These are phyloP conservation scores for Endotricha flammealis DNA, from an alignment of 2,888 invertebrate species.

Conservation along the genomic window DNA sequence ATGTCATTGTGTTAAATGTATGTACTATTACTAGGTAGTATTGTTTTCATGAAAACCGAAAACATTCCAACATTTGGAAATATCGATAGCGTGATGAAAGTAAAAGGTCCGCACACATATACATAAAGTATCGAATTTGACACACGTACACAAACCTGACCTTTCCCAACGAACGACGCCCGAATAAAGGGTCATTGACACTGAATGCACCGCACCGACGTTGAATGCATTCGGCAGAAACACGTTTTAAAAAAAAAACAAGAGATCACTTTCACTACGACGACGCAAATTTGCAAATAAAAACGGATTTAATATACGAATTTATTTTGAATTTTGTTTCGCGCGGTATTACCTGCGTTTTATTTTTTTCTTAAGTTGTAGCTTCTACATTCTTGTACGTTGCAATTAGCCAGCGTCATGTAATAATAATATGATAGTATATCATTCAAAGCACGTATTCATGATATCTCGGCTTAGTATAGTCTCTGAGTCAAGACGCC, in stretches of 20 bases:
- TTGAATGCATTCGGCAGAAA: slow-evolving; percentile 66
- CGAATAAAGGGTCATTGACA: slow-evolving; percentile 66
- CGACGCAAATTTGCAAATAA: slow-evolving; percentile 23
- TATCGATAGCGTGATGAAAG: slow-evolving; percentile 43
- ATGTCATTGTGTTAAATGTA: too few species aligned
- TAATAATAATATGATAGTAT: too few species aligned
- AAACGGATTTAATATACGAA: slow-evolving; percentile 6
- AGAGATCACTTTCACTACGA: slow-evolving; percentile 57
- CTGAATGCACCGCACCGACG: slow-evolving; percentile 45
- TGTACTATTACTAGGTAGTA: too few species aligned
- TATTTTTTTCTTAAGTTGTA: too few species aligned
- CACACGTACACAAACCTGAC: slow-evolving; percentile 55
- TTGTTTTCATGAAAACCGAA: too few species aligned
- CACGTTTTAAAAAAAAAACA: slow-evolving; percentile 45
- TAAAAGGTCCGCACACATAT: slow-evolving; percentile 52
- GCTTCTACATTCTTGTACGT: too few species aligned
- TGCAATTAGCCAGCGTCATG: too few species aligned
- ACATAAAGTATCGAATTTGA: too few species aligned
- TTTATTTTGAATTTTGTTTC: neutral
- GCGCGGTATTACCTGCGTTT: too few species aligned
- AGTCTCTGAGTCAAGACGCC: too few species aligned
- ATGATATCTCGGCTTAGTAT: too few species aligned
- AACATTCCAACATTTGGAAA: neutral
- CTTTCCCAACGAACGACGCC: slow-evolving; percentile 69
- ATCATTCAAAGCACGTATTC: too few species aligned